Conservation (phyloP, 2,797 vertebrate species). For the Enteromius thamalakanensis region DNA sequence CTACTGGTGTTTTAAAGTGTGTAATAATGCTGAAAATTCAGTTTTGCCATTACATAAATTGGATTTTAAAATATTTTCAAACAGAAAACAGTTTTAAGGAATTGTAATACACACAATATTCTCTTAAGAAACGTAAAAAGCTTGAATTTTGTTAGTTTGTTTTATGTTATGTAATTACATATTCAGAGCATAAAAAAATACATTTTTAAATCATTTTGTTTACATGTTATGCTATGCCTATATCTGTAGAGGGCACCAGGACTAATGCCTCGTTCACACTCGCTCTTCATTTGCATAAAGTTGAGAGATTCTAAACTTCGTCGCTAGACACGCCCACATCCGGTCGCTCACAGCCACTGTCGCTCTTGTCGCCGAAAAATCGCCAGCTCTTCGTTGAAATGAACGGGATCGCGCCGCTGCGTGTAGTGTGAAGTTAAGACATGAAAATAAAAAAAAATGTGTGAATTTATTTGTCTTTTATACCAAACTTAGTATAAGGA, state of each 20-base stretch:
- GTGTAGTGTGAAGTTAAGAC: no score
- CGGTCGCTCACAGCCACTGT: no score
- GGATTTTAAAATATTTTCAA: background rate
- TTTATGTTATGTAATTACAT: background rate
- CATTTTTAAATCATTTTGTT: background rate
- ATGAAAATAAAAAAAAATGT: no score
- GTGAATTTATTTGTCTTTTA: background rate
- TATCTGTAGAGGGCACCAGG: background rate
- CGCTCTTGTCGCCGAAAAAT: no score
- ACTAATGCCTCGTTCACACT: background rate
- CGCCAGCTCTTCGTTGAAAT: no score
- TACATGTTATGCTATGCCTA: background rate
- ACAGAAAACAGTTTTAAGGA: background rate
- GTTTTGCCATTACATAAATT: background rate
- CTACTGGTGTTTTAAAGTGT: no score
- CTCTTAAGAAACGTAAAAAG: background rate
- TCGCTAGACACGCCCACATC: no score
- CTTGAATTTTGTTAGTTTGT: background rate
- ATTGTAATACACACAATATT: background rate
- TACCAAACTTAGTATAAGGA: background rate
- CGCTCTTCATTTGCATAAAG: no score
- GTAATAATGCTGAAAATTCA: background rate
- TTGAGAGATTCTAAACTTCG: no score
- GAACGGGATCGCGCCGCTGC: no score
- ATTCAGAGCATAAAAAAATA: background rate